phyloP scores from a whole-genome alignment of 2,113 vertebrate genomes.

The Spilogale gracilis region DNA sequence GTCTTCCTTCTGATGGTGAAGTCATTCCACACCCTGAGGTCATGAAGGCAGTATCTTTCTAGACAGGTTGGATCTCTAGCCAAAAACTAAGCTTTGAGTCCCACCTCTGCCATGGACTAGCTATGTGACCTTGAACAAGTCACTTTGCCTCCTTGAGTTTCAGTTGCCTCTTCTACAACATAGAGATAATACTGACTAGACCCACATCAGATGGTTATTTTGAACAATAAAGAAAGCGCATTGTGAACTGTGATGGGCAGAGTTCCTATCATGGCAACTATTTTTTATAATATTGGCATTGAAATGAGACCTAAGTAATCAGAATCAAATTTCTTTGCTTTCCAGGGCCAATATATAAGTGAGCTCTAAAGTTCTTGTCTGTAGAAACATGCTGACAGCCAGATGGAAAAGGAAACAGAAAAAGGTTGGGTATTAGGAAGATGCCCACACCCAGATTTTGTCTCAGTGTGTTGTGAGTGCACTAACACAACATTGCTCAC shows the following conservation, averaged over 20 bases:
- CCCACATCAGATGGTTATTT: neutral
- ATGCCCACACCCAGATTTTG: neutral
- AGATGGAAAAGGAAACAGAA: neutral
- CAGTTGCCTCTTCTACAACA: neutral
- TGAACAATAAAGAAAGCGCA: neutral
- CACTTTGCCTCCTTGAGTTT: neutral
- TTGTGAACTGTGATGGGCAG: neutral
- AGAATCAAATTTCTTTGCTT: neutral
- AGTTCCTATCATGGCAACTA: neutral
- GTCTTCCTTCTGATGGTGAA: neutral
- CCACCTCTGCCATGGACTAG: neutral
- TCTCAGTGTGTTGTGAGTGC: accelerated
- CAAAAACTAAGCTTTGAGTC: neutral
- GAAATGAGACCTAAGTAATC: neutral
- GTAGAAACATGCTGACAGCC: neutral
- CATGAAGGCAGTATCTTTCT: accelerated
- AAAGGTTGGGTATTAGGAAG: too few species aligned
- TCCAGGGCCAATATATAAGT: neutral
- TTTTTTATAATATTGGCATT: neutral
- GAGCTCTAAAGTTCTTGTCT: neutral
- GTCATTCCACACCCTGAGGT: accelerated
- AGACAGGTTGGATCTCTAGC: too few species aligned
- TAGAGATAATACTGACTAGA: neutral
- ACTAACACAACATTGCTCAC: neutral
- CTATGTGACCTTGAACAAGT: too few species aligned